Evolutionary conservation across 2,113 vertebrate genomes (phyloP), one percentile per base, ranked within the genome.

Genomic region (Sebastes schlegelii): DNA sequence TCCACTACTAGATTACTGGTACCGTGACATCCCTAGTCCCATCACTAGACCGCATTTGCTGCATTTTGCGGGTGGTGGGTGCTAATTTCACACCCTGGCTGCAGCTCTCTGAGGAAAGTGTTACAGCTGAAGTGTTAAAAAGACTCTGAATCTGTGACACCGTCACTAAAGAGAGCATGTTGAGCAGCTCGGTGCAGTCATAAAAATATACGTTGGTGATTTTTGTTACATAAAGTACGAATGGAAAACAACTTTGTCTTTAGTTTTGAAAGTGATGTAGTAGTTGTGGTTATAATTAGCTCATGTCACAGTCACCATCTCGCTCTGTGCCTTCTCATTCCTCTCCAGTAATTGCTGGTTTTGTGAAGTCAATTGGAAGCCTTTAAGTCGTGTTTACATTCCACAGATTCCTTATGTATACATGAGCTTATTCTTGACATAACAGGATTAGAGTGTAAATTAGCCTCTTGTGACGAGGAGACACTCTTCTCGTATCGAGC

Each of bases 351-450:
- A 73, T 67, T 58, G 14, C 48, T 74, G 57, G 63, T 58, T 78
- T 21, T 54, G 51, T 72, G 12, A 60, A 71, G 54, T 80, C 16
- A 21, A 5, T 43, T 17, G 6, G 16, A 61, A 58, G 42, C 23
- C 9, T 79, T 67, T 52, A 58, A 19, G 40, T 65, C 26, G 42
- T 79, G 78, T 82, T 82, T 61, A 69, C 80, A 73, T 82, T 79
- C 79, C 62, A 16, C 21, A 12, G 58, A 72, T 73, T 62, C 61
- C 42, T 34, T 51, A 10, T 21, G 40, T 40, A 8, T 34, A 61
- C 19, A 2, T 21, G 55, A 46, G 68, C 49, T 46, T n/a, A 23
- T 55, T 49, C 34, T 48, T 63, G 12, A 43, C 75, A 58, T 58
- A 26, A 52, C 16, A 65, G 34, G 45, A 48, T 67, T 66, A 54